Evolutionary conservation across 2,888 invertebrate species (phyloP).

Genomic region (Trichogramma evanescens): DNA sequence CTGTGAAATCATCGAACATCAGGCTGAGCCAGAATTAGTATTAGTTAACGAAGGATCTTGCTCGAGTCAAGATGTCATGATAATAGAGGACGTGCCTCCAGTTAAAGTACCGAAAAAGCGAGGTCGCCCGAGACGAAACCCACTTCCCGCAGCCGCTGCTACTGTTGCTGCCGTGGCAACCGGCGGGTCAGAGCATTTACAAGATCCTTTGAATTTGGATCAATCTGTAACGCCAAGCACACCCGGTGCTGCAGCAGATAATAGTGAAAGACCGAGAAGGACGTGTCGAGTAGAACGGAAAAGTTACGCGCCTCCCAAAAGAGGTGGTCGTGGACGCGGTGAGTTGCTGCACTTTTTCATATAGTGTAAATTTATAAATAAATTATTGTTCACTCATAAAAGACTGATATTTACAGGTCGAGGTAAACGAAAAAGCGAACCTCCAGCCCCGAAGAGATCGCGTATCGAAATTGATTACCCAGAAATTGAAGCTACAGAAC

Average conservation of each 20-base stretch:
- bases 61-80: constrained; percentile 46
- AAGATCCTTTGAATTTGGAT: constrained; percentile 39
- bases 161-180: constrained; percentile 19
- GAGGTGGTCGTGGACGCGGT: constrained; percentile 43
- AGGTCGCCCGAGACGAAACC: constrained; percentile 41
- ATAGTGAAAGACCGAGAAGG: constrained; percentile 42
- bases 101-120: constrained; percentile 40
- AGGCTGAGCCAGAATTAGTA: constrained; percentile 37
- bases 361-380: neutral
- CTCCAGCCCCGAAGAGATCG: constrained; percentile 27
- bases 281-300: constrained; percentile 41
- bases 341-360: neutral
- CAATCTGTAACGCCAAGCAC: constrained; percentile 21
- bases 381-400: neutral
- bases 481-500: constrained; percentile 37
- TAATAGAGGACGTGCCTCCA: constrained; percentile 43
- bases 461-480: constrained; percentile 39
- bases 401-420: constrained; percentile 12
- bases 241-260: constrained; percentile 14
- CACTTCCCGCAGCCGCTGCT: neutral
- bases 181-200: constrained; percentile 19
- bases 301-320: constrained; percentile 44
- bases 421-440: constrained; percentile 40
- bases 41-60: constrained; percentile 46
- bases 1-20: constrained; percentile 43